Conservation (phyloP, 2,797 vertebrate species). For the Anomalospiza imberbis region DNA sequence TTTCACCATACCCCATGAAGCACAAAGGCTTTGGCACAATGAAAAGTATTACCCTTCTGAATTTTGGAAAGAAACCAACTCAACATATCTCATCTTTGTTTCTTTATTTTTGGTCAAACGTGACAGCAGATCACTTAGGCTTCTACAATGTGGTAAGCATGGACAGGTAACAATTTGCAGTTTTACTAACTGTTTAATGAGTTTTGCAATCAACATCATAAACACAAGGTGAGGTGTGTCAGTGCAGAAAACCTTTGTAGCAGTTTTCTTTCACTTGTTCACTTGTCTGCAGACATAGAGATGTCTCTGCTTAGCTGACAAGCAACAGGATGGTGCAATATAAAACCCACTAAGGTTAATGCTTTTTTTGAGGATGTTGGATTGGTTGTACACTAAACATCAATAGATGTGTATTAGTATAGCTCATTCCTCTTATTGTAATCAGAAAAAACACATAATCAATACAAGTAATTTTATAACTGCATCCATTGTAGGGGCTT, state of each 20-base stretch:
- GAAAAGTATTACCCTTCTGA: not conserved
- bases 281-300: not conserved
- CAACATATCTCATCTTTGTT: not conserved
- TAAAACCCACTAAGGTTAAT: not conserved
- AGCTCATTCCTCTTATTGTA: not conserved
- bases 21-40: not conserved
- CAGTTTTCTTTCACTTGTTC: not conserved
- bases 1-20: not conserved
- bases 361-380: not conserved
- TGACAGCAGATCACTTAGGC: not conserved
- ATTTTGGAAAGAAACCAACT: not conserved
- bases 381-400: not conserved
- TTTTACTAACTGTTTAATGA: not conserved
- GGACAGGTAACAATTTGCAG: not conserved
- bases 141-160: not conserved
- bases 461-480: not conserved
- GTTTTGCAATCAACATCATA: not conserved
- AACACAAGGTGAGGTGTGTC: not conserved
- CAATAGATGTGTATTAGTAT: not conserved
- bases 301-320: not conserved
- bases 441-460: rapidly evolving
- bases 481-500: not conserved
- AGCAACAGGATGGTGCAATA: not conserved
- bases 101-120: not conserved
- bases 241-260: not conserved